Evolutionary conservation across 2,888 invertebrate species (phyloP).

Genomic region (Leptopilina drosophilae): DNA sequence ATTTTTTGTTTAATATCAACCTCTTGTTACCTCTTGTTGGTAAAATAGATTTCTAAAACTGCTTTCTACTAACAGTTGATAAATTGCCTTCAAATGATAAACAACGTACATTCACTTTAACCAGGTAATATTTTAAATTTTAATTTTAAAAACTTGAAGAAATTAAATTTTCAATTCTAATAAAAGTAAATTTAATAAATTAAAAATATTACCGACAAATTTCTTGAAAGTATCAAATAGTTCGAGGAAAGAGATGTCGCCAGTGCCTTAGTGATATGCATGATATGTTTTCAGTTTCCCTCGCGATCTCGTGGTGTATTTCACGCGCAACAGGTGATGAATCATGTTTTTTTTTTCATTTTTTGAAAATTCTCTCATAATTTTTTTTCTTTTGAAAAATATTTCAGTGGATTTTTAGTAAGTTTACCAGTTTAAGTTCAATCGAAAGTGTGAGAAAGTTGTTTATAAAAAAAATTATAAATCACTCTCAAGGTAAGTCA

Average conservation of each 20-base stretch:
- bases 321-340: conserved; percentile 38
- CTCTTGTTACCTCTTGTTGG: background rate
- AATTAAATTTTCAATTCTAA: too few relatives aligned
- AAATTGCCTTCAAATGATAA: background rate
- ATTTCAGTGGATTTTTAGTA: background rate
- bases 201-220: background rate
- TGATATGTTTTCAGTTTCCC: conserved; percentile 36
- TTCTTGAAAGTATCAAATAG: background rate
- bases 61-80: background rate
- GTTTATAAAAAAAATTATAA: too few relatives aligned
- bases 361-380: background rate
- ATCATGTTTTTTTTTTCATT: background rate
- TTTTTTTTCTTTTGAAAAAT: conserved; percentile 14
- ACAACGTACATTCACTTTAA: too few relatives aligned
- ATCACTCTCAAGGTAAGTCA: background rate
- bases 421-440: background rate
- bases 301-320: conserved; percentile 36
- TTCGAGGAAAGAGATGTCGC: conserved; percentile 35
- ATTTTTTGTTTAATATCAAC: background rate
- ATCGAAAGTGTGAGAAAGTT: too few relatives aligned
- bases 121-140: background rate
- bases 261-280: background rate
- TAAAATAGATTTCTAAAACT: background rate
- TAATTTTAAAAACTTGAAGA: background rate
- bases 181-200: too few relatives aligned